These are phyloP conservation scores for Chloroceryle inda DNA, from an alignment of 2,797 vertebrate genomes.

Conservation along the genomic window DNA sequence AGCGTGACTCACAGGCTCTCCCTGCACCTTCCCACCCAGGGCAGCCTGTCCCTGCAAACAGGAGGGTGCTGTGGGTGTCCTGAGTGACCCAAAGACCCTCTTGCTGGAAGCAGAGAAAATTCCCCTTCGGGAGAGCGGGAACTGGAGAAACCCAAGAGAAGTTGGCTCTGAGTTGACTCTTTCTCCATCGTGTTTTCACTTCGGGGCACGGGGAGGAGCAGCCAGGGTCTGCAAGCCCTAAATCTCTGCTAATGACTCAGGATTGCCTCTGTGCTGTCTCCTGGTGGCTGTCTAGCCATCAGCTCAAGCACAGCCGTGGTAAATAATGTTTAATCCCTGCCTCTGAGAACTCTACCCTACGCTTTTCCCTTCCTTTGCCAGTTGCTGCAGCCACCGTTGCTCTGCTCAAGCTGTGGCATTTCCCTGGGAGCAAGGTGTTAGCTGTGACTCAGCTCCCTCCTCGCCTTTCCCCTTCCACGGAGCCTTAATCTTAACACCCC, in stretches of 20 bases:
- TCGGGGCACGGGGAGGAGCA: neutral
- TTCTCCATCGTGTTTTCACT: neutral
- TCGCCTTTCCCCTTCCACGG: neutral
- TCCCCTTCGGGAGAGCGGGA: rapidly evolving
- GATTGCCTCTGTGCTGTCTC: neutral
- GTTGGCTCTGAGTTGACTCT: rapidly evolving
- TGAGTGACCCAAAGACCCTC: neutral
- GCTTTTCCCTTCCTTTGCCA: neutral
- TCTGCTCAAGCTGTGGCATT: neutral
- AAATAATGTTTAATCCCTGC: neutral
- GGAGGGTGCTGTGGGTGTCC: rapidly evolving
- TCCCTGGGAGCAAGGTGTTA: neutral
- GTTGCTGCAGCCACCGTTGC: neutral
- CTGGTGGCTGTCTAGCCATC: neutral
- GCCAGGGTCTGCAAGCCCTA: rapidly evolving
- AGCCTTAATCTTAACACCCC: neutral
- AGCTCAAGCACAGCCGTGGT: neutral
- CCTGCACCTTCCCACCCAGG: neutral
- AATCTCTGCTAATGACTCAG: neutral
- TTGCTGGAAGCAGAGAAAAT: neutral
- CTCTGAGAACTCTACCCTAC: neutral
- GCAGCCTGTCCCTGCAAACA: rapidly evolving
- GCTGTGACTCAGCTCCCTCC: slow-evolving; percentile 37
- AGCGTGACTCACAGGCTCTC: neutral
- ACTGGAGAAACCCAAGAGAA: neutral